Conservation (phyloP, 2,888 invertebrate genomes). For the Timandra comae region DNA sequence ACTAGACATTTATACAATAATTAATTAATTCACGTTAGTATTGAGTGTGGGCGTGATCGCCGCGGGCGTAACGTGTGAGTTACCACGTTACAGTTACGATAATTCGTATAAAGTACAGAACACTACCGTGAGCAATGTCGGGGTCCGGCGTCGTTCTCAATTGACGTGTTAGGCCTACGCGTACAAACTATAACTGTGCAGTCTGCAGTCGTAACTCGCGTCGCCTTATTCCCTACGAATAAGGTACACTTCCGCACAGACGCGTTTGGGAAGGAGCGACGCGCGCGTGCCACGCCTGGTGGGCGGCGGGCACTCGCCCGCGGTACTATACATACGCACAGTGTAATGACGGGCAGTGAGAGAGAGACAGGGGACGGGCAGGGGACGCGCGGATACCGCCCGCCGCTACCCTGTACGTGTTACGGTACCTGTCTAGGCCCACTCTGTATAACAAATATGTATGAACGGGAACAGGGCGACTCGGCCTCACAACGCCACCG, state of each 20-base stretch:
- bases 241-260: slow-evolving; percentile 24
- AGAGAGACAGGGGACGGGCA: slow-evolving; percentile 14
- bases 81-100: slow-evolving; percentile 34
- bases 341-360: background rate
- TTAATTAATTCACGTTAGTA: too few species aligned
- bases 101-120: slow-evolving; percentile 46
- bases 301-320: slow-evolving; percentile 43
- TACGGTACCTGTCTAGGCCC: slow-evolving; percentile 67
- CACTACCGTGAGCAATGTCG: slow-evolving; percentile 73
- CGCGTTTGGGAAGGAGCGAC: slow-evolving; percentile 31
- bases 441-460: slow-evolving; percentile 63
- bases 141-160: slow-evolving; percentile 66
- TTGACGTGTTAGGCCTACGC: slow-evolving; percentile 74
- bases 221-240: too few species aligned
- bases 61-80: too few species aligned
- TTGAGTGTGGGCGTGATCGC: too few species aligned
- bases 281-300: slow-evolving; percentile 61
- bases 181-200: slow-evolving; percentile 37
- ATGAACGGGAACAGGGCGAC: slow-evolving; percentile 44
- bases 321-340: slow-evolving; percentile 5
- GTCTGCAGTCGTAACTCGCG: too few species aligned
- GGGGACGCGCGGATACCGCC: slow-evolving; percentile 37
- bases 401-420: slow-evolving; percentile 74
- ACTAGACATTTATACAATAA: too few species aligned
- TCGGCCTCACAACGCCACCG: slow-evolving; percentile 50